A percentile compares a stretch with the other conserved stretches of the same genome.
These are phyloP conservation scores for Apteryx owenii DNA, from an alignment of 2,113 vertebrate species.

Conservation along the genomic window DNA sequence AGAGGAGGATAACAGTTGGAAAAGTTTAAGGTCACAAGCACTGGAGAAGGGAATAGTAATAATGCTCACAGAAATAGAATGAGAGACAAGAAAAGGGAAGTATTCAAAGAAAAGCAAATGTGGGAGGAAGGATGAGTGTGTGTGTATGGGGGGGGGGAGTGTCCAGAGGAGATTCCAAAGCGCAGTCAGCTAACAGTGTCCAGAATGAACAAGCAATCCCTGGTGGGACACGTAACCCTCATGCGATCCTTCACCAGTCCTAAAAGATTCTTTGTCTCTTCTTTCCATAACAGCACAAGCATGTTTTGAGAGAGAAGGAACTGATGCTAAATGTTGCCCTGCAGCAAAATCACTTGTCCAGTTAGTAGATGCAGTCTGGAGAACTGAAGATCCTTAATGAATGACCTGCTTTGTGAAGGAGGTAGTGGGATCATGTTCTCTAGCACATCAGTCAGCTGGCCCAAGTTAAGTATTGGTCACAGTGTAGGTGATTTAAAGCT, in stretches of 20 bases:
- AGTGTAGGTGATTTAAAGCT: not conserved
- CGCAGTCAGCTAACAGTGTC: not conserved
- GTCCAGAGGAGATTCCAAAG: not conserved
- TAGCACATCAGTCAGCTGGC: not conserved
- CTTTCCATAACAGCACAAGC: not conserved
- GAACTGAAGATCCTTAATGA: slow-evolving; percentile 6
- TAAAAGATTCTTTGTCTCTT: not conserved
- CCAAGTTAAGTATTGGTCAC: not conserved
- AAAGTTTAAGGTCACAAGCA: not conserved
- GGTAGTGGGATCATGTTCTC: not conserved
- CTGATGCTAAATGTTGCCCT: not conserved
- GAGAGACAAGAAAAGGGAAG: not conserved
- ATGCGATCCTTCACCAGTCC: not conserved
- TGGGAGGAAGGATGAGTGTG: not conserved
- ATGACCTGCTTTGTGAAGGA: not conserved
- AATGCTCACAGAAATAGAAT: not conserved
- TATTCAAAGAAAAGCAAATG: not conserved
- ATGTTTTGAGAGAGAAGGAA: not conserved
- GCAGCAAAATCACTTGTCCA: not conserved
- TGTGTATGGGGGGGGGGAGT: not conserved
- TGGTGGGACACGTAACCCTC: not conserved
- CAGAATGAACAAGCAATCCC: not conserved
- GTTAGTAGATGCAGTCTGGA: not conserved
- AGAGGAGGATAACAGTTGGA: not conserved
- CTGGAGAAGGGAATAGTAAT: not conserved